Percentiles rank a stretch among this genome's conserved stretches.
phyloP scores from a whole-genome alignment of 2,113 vertebrate species.

The Oreotrochilus melanogaster region DNA sequence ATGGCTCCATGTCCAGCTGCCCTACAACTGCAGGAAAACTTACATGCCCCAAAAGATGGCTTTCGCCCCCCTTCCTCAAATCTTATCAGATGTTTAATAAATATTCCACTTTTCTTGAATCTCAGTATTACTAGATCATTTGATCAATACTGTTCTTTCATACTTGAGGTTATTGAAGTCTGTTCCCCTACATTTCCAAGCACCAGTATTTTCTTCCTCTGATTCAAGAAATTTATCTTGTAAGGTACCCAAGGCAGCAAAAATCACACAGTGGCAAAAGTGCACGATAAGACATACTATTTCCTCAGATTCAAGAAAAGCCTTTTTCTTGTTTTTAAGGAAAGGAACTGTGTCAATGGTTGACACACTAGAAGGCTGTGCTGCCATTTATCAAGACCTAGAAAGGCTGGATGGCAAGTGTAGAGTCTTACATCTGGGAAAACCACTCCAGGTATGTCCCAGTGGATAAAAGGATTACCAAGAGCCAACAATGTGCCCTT shows the following conservation, averaged over 20 bases:
- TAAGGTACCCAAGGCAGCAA: not conserved
- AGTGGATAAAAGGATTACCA: too few relatives aligned
- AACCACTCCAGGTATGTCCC: too few relatives aligned
- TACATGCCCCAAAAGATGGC: not conserved
- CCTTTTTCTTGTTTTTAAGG: not conserved
- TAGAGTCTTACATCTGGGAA: too few relatives aligned
- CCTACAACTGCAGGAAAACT: not conserved
- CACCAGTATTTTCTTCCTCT: not conserved
- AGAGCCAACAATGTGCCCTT: too few relatives aligned
- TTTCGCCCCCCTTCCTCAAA: rapidly evolving
- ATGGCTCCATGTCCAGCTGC: too few relatives aligned
- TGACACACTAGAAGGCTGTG: too few relatives aligned
- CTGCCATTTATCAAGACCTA: too few relatives aligned
- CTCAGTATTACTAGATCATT: not conserved
- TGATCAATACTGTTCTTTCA: not conserved
- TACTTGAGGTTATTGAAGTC: not conserved
- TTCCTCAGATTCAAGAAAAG: not conserved
- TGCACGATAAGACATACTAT: not conserved
- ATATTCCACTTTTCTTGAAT: not conserved
- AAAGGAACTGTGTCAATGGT: not conserved
- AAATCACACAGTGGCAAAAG: not conserved
- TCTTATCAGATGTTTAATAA: not conserved
- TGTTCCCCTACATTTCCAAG: not conserved
- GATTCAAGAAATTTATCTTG: not conserved
- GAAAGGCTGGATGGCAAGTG: too few relatives aligned